Evolutionary conservation across 2,113 vertebrate genomes (phyloP).

Genomic region (Campylomormyrus numenius): DNA sequence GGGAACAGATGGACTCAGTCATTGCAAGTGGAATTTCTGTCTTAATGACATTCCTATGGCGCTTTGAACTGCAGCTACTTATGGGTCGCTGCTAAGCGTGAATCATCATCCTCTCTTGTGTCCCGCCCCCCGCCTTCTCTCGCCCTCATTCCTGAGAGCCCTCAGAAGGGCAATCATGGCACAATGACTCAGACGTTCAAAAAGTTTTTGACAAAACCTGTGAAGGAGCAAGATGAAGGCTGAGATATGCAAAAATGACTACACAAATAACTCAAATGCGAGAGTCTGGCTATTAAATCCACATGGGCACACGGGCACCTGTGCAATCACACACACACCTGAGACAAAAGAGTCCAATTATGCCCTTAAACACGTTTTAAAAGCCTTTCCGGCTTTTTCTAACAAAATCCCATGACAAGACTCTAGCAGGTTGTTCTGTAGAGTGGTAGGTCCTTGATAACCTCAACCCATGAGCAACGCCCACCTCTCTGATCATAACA

Average conservation of each 20-base stretch:
- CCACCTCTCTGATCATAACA: not conserved
- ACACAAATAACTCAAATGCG: not conserved
- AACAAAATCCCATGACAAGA: not conserved
- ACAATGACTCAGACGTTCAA: not conserved
- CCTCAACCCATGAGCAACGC: not conserved
- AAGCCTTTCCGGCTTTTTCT: not conserved
- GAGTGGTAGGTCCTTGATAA: not conserved
- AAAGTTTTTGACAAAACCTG: constrained; percentile 5
- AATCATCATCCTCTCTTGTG: constrained; percentile 13
- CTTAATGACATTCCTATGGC: constrained; percentile 7
- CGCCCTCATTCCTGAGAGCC: not conserved
- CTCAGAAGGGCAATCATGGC: not conserved
- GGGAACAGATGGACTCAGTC: constrained; percentile 5
- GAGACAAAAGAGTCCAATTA: not conserved
- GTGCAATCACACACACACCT: not conserved
- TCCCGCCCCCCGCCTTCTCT: constrained; percentile 14
- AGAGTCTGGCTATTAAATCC: not conserved
- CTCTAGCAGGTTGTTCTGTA: not conserved
- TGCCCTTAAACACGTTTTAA: not conserved
- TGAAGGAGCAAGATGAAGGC: not conserved
- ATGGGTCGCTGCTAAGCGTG: not conserved
- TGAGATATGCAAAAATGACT: not conserved
- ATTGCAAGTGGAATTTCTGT: constrained; percentile 3
- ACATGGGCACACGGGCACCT: not conserved
- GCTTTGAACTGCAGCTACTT: not conserved